phyloP scores from a whole-genome alignment of 2,797 vertebrate genomes.

The Xenopus petersii region DNA sequence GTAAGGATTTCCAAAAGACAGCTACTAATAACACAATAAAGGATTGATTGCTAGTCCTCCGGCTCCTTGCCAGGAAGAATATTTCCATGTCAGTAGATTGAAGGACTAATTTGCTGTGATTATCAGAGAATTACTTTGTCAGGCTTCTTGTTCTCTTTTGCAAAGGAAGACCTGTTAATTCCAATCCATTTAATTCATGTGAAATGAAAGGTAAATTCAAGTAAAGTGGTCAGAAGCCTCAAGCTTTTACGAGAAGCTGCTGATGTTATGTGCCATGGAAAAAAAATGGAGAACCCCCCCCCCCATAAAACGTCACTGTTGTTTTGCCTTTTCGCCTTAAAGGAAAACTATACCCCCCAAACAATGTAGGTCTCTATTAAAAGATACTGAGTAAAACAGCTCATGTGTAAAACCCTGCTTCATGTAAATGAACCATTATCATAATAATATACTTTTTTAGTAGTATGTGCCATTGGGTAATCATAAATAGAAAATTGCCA shows the following conservation, averaged over 20 bases:
- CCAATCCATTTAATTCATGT: conserved; percentile 73
- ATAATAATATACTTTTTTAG: no score
- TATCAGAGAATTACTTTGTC: conserved; percentile 75
- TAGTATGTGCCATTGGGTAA: no score
- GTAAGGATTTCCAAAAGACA: conserved; percentile 41
- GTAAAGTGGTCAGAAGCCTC: conserved; percentile 57
- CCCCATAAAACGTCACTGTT: conserved; percentile 49
- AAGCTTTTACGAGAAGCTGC: conserved; percentile 56
- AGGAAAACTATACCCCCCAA: no score
- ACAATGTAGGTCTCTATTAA: no score
- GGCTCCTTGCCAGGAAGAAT: conserved; percentile 73
- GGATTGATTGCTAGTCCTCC: conserved; percentile 69
- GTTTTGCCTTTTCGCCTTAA: conserved; percentile 15
- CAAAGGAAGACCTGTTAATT: conserved; percentile 78
- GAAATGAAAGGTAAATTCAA: conserved; percentile 63
- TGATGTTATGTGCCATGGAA: conserved; percentile 51
- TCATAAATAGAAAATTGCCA: no score
- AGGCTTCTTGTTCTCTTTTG: conserved; percentile 65
- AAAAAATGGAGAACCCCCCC: conserved; percentile 10
- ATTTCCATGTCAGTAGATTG: conserved; percentile 78
- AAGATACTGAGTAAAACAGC: no score
- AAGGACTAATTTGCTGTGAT: conserved; percentile 77
- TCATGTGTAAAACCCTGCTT: no score
- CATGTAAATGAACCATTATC: no score
- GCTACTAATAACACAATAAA: conserved; percentile 54